Evolutionary conservation across 2,113 vertebrate genomes (phyloP), one percentile per base, ranked within the genome.

Genomic region (Nycticorax nycticorax): DNA sequence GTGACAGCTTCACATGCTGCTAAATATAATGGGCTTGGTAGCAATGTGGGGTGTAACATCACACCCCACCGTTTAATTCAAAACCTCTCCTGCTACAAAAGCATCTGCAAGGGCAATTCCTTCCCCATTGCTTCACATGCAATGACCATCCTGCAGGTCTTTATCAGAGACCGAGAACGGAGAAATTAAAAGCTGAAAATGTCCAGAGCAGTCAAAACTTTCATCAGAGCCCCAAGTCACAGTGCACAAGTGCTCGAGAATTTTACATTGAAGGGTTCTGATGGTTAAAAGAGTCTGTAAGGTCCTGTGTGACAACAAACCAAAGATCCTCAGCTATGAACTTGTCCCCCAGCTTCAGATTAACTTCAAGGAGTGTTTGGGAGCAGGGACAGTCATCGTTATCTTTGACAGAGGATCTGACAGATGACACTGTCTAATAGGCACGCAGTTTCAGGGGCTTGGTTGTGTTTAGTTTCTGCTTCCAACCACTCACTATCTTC

Each of bases 151-250:
- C 83, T 41, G 6, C 41, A 62, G 19, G 33, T 56, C 35, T 41
- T 30, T 23, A 4, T 18, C 26, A 57, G 23, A 81, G 81, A 57
- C 28, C 1, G 0, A 23, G 69, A 71, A 56, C 1, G 0, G 30
- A 63, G 41, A 67, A 71, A 67, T 78, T 30, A 35, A 24, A 90
- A 87, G 37, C 30, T 64, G 21, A 24, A 33, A 32, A 22, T 12
- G 39, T 20, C 52, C 39, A 79, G 52, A 72, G 48, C 32, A 47
- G 19, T 33, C 39, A 63, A 71, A 80, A 9, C 17, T 63, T 71
- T 48, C n/a, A 63, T 26, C n/a, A 67, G 56, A 87, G 33, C 59
- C 50, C 66, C 20, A 35, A 19, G 15, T 15, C 33, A 64, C 27
- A 69, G 22, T 0, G 8, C 24, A 26, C 9, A 39, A 76, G 37